Conservation (phyloP, 2,888 invertebrate species). For the Acanthosoma haemorrhoidale region DNA sequence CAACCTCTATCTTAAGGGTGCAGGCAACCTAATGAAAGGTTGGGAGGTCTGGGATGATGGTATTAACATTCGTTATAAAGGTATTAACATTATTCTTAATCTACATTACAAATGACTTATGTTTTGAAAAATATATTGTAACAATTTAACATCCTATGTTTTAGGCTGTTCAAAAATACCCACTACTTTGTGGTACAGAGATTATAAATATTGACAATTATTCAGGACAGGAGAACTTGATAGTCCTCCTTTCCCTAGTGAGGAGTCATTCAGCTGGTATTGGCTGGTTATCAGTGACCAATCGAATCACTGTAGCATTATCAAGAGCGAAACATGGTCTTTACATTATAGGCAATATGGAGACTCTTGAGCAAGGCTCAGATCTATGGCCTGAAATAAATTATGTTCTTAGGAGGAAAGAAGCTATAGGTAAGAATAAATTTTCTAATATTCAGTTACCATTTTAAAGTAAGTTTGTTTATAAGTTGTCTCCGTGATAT, state of each 20-base stretch:
- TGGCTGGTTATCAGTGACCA: constrained; percentile 64
- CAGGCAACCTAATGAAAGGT: no score
- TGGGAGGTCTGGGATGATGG: no score
- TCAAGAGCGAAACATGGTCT: constrained; percentile 66
- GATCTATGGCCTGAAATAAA: constrained; percentile 55
- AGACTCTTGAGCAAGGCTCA: constrained; percentile 52
- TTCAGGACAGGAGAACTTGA: constrained; percentile 74
- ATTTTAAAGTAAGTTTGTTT: no score
- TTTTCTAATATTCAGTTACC: no score
- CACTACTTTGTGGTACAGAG: constrained; percentile 48
- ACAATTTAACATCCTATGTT: no score
- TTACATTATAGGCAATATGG: constrained; percentile 70
- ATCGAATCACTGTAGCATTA: constrained; percentile 70
- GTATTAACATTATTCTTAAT: no score
- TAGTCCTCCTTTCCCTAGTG: constrained; percentile 72
- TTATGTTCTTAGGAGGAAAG: neutral
- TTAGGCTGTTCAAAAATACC: neutral
- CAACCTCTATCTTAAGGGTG: no score
- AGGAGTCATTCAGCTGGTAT: constrained; percentile 65
- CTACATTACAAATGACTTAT: no score
- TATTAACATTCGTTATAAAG: no score
- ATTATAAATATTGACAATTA: constrained; percentile 70
- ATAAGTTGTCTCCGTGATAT: no score
- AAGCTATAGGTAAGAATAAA: neutral
- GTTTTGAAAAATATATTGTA: no score